Evolutionary conservation across 2,113 vertebrate species (phyloP).

Genomic region (Irena cyanogastra): DNA sequence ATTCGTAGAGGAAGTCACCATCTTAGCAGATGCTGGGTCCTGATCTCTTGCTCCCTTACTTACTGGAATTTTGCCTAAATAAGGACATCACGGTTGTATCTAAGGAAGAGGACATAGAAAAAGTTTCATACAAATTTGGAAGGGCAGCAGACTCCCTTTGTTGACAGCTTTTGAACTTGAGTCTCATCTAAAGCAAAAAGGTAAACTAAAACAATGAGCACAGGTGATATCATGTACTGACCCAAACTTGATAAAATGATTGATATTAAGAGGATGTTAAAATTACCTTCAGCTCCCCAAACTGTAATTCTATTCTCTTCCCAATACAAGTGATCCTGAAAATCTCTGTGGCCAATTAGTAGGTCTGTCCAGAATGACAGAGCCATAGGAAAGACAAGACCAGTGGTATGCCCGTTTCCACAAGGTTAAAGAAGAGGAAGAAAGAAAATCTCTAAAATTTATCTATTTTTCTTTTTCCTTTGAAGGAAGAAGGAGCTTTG

Average conservation of each 20-base stretch:
- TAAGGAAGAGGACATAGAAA: neutral
- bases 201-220: neutral
- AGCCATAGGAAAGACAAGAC: neutral
- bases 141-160: neutral
- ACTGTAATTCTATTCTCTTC: neutral
- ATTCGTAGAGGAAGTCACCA: neutral
- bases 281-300: neutral
- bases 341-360: neutral
- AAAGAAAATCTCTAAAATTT: neutral
- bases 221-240: neutral
- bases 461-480: neutral
- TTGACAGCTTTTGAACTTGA: neutral
- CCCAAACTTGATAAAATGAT: neutral
- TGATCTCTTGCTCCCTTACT: neutral
- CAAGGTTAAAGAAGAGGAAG: neutral
- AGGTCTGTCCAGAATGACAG: neutral
- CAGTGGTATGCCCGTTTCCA: neutral
- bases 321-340: neutral
- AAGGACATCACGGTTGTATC: neutral
- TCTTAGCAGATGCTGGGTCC: neutral
- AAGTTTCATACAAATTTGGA: neutral
- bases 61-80: neutral
- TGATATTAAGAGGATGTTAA: neutral
- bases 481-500: neutral
- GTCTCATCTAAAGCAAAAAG: neutral